phyloP scores from a whole-genome alignment of 2,113 vertebrate genomes.

The Paracanthobrama guichenoti region DNA sequence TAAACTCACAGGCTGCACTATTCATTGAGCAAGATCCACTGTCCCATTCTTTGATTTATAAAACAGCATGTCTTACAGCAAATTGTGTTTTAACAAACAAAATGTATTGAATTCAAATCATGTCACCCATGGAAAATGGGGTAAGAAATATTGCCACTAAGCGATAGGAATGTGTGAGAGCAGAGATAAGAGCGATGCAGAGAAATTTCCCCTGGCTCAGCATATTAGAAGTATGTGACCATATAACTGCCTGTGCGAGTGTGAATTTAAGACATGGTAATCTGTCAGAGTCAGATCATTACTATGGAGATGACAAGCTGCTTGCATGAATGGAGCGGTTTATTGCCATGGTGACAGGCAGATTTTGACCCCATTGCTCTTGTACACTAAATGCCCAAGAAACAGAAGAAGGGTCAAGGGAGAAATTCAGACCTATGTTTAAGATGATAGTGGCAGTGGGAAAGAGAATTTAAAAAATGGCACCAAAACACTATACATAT shows the following conservation, averaged over 20 bases:
- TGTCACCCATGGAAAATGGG: conserved; percentile 9
- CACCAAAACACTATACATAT: background rate
- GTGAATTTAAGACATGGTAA: conserved; percentile 33
- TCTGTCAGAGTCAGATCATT: conserved; percentile 41
- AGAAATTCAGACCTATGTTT: conserved; percentile 2
- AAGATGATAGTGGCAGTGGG: background rate
- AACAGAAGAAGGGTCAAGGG: conserved; percentile 42
- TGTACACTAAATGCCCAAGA: conserved; percentile 18
- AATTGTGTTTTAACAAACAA: conserved; percentile 18
- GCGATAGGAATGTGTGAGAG: background rate
- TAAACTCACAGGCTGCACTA: background rate
- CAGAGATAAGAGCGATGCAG: conserved; percentile 23
- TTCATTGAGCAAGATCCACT: background rate
- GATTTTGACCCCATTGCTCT: conserved; percentile 48
- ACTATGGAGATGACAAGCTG: conserved; percentile 46
- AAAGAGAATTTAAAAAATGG: background rate
- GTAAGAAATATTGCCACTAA: conserved; percentile 5
- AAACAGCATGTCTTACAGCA: background rate
- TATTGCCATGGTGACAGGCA: conserved; percentile 33
- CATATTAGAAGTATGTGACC: conserved; percentile 3
- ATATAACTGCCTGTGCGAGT: conserved; percentile 20
- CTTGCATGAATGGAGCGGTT: background rate
- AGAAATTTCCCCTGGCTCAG: conserved; percentile 31
- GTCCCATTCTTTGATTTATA: conserved; percentile 1
- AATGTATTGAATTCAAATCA: conserved; percentile 22